phyloP scores from a whole-genome alignment of 23 tunicate genomes.

The Trididemnum nubilum region DNA sequence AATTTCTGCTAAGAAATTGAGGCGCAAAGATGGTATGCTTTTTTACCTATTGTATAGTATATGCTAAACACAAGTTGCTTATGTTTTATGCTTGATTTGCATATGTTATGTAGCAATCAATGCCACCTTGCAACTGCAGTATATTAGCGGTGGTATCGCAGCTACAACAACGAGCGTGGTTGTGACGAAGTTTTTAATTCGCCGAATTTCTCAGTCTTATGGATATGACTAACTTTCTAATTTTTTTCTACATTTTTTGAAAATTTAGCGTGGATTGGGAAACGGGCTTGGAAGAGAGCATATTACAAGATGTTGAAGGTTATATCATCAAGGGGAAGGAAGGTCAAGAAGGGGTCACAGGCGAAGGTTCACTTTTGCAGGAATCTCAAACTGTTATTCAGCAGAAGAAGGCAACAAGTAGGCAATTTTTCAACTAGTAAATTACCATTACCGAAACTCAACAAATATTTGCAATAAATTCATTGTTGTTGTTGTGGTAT shows the following conservation, averaged over 20 bases:
- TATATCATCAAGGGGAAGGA: conserved; percentile 74
- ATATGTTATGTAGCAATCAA: too few species aligned
- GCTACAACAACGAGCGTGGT: too few species aligned
- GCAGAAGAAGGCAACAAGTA: conserved; percentile 42
- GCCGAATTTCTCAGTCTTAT: too few species aligned
- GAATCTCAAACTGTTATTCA: conserved; percentile 52
- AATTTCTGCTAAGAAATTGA: neutral
- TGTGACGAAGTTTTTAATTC: too few species aligned
- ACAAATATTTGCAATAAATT: neutral
- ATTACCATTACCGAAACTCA: neutral
- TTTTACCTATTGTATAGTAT: too few species aligned
- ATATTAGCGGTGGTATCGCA: too few species aligned
- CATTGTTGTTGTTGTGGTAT: neutral
- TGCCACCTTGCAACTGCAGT: too few species aligned
- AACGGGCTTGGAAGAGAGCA: conserved; percentile 59
- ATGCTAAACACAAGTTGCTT: too few species aligned
- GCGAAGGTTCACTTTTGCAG: conserved; percentile 92
- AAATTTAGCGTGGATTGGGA: conserved; percentile 92
- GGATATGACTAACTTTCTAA: too few species aligned
- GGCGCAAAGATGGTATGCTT: too few species aligned
- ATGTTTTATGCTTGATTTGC: too few species aligned
- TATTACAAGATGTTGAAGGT: conserved; percentile 69
- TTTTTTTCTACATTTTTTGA: too few species aligned
- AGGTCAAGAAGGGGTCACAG: conserved; percentile 93
- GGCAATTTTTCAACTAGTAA: neutral